phyloP scores from a whole-genome alignment of 2,797 vertebrate species.

The Chelon auratus region DNA sequence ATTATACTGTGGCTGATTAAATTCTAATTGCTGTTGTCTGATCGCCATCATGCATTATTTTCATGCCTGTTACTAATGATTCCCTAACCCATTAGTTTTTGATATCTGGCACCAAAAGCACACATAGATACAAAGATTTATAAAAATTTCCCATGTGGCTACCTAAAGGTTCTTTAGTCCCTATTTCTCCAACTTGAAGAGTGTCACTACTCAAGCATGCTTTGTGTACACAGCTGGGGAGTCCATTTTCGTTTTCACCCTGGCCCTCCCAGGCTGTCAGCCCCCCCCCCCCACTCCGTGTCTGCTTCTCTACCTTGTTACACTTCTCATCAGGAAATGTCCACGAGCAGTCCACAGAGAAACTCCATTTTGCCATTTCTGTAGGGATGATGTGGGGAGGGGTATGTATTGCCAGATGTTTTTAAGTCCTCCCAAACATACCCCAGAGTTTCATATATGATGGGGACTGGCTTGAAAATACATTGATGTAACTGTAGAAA shows the following conservation, averaged over 20 bases:
- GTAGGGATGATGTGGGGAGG: slow-evolving; percentile 31
- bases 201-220: slow-evolving; percentile 67
- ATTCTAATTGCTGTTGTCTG: neutral
- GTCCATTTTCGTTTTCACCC: slow-evolving; percentile 77
- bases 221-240: slow-evolving; percentile 87
- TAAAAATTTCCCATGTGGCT: slow-evolving; percentile 35
- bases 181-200: slow-evolving; percentile 56
- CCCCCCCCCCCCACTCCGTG: neutral
- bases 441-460: slow-evolving; percentile 42
- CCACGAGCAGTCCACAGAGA: slow-evolving; percentile 71
- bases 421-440: slow-evolving; percentile 64
- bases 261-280: slow-evolving; percentile 25
- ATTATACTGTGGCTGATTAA: neutral
- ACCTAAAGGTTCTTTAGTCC: slow-evolving; percentile 52
- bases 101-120: slow-evolving; percentile 15
- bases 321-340: slow-evolving; percentile 76
- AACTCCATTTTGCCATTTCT: slow-evolving; percentile 73
- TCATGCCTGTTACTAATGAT: neutral
- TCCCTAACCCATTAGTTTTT: neutral
- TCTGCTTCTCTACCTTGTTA: slow-evolving; percentile 48
- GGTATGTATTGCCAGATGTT: slow-evolving; percentile 79
- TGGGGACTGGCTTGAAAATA: neutral
- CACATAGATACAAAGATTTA: slow-evolving; percentile 42
- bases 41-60: neutral
- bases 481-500: neutral